Evolutionary conservation across 2,797 vertebrate species (phyloP), one percentile per base, ranked within the genome.

Genomic region (Pseudopleuronectes americanus): DNA sequence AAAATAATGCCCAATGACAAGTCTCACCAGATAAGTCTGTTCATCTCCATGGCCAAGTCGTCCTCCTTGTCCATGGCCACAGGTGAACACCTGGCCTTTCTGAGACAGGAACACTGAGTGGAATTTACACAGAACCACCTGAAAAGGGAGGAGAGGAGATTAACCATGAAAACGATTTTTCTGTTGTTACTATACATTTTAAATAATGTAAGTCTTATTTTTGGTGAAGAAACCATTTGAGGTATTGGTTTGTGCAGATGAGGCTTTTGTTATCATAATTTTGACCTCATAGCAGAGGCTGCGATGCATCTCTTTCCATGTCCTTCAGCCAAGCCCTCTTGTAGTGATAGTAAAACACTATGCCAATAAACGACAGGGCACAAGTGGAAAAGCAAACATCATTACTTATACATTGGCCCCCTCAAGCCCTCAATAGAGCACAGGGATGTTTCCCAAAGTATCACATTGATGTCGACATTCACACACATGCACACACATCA

Each of bases 41-140:
- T 99, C 97, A 89, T 99, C 98, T 80, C 97, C 97, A 59, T 99
- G 98, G 21, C 98, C 98, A 68, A 99, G 95, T 22, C 98, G 95
- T 33, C 98, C 98, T 79, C 98, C 98, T 87, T 96, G 97, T 71
- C 98, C 98, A 76, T 99, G 98, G 4, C 98, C 98, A 89, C 98
- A 99, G 1, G 98, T 99, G 72, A 97, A 99, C 55, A 99, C 94
- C 57, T 97, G 96, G 63, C 98, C 98, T 92, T 97, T 98, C 92
- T 98, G 97, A 52, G 97, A 97, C 84, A 99, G 95, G 92, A 99
- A 99, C 76, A 99, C 97, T 0, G 97, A 97, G 86, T 99, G 98
- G 94, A 99, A 99, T 90, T 97, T 97, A 84, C 97, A 99, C 75
- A 99, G 94, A 48, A 97, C 96, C 90, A 99, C 96, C 98, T 99